A percentile compares a stretch with the other conserved stretches of the same genome.
Evolutionary conservation across 2,888 invertebrate species (phyloP).

Genomic region (Oegoconia quadripuncta): DNA sequence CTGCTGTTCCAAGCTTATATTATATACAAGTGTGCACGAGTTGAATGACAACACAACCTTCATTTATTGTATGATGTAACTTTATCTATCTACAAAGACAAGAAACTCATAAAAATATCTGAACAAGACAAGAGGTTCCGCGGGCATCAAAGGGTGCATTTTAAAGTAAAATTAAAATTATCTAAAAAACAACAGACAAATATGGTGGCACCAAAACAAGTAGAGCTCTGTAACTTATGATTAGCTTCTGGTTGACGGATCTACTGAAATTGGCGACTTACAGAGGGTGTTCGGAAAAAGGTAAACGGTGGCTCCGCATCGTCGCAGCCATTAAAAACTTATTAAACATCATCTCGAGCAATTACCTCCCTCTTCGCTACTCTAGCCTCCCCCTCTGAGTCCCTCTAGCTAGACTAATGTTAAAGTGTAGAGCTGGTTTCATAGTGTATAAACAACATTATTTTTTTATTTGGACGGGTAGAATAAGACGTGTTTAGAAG

Average conservation of each 20-base stretch:
- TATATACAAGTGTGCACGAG: too few relatives aligned
- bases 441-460: too few relatives aligned
- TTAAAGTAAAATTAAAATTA: constrained; percentile 47
- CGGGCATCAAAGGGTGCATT: constrained; percentile 42
- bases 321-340: constrained; percentile 82
- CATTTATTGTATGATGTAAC: too few relatives aligned
- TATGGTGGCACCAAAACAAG: constrained; percentile 27
- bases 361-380: constrained; percentile 67
- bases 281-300: constrained; percentile 22
- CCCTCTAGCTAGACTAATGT: constrained; percentile 7
- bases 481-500: too few relatives aligned
- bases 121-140: too few relatives aligned
- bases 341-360: constrained; percentile 83
- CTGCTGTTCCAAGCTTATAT: too few relatives aligned
- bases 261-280: constrained; percentile 31
- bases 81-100: too few relatives aligned
- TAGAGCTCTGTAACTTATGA: constrained; percentile 19
- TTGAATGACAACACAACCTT: too few relatives aligned
- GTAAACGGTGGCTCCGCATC: constrained; percentile 61
- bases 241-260: constrained; percentile 16
- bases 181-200: constrained; percentile 38
- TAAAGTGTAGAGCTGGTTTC: too few relatives aligned
- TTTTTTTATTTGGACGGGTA: too few relatives aligned
- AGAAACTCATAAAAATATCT: constrained; percentile 29
- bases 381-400: constrained; percentile 25